These are phyloP conservation scores for Teleogryllus occipitalis DNA, from an alignment of 1,140 invertebrate species.

Conservation along the genomic window DNA sequence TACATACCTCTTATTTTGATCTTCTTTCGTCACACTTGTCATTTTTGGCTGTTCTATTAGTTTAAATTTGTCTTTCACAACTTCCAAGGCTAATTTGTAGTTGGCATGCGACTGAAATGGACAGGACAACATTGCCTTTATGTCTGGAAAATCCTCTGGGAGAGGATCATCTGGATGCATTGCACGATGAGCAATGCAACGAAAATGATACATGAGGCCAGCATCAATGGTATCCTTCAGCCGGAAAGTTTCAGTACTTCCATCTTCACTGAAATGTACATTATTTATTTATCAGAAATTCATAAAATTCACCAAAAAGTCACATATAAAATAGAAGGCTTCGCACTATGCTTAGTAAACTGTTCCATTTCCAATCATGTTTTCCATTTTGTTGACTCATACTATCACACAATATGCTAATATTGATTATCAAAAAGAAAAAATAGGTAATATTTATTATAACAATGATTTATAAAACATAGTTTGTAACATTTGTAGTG, in stretches of 20 bases:
- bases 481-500: too few species aligned
- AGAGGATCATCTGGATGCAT: constrained; percentile 7
- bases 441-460: too few species aligned
- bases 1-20: constrained; percentile 1
- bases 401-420: too few species aligned
- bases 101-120: not conserved
- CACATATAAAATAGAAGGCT: too few species aligned
- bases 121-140: not conserved
- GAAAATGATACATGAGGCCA: constrained; percentile 9
- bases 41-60: not conserved
- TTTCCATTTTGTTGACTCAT: too few species aligned
- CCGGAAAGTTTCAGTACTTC: constrained; percentile 10
- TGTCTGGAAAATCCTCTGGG: not conserved
- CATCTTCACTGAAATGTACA: not conserved
- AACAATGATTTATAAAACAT: too few species aligned
- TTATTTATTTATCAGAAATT: too few species aligned
- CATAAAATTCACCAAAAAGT: too few species aligned
- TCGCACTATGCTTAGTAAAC: too few species aligned
- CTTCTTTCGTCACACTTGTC: not conserved
- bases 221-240: constrained; percentile 10
- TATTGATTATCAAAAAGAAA: too few species aligned
- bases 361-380: too few species aligned
- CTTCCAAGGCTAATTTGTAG: not conserved
- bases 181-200: not conserved
- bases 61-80: constrained; percentile 4